Evolutionary conservation across 2,113 vertebrate species (phyloP).

Genomic region (Zapus hudsonius): DNA sequence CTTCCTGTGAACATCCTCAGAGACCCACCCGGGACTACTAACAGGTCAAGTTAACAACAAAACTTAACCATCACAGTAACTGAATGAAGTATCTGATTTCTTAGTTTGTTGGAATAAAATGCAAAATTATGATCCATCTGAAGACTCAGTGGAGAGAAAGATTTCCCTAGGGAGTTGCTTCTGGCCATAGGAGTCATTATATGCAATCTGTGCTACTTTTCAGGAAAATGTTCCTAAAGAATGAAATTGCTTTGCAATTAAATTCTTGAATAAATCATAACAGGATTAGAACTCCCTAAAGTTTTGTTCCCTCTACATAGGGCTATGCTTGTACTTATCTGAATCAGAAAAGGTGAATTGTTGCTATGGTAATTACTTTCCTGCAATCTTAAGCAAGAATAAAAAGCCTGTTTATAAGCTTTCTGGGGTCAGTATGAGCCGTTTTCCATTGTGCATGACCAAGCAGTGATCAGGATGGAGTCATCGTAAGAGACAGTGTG

Average conservation of each 20-base stretch:
- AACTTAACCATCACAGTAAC: no score
- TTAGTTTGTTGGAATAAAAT: constrained; percentile 29
- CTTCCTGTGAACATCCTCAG: no score
- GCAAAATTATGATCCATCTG: not conserved
- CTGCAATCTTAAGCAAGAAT: constrained; percentile 45
- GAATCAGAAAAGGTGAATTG: not conserved
- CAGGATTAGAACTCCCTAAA: not conserved
- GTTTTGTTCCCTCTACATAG: not conserved
- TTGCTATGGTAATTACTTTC: constrained; percentile 71
- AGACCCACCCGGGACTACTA: no score
- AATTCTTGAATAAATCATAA: constrained; percentile 8
- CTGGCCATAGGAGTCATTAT: not conserved
- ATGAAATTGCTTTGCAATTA: constrained; percentile 34
- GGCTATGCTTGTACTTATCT: not conserved
- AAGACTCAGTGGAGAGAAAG: not conserved
- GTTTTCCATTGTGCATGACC: not conserved
- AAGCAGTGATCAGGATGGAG: not conserved
- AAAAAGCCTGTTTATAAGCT: not conserved
- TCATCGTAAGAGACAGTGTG: not conserved
- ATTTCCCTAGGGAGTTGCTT: not conserved
- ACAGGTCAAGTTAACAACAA: no score
- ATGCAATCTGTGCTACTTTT: not conserved
- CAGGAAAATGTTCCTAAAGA: not conserved
- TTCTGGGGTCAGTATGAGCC: constrained; percentile 35
- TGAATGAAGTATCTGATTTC: not conserved